phyloP scores from a whole-genome alignment of 1,140 invertebrate species.

The Philotrypesis tridentata region DNA sequence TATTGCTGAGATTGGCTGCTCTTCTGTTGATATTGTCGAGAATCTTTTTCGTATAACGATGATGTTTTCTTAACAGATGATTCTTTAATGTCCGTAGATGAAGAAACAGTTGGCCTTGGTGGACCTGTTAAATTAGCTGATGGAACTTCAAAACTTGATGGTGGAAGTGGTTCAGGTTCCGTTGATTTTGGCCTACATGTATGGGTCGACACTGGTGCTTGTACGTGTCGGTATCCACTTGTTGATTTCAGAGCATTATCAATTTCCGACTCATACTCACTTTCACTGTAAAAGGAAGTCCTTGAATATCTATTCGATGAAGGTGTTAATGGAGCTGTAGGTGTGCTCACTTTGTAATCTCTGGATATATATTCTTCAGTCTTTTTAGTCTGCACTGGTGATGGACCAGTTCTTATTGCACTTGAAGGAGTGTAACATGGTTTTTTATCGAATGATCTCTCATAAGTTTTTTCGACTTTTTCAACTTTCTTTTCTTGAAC shows the following conservation, averaged over 20 bases:
- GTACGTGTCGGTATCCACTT: constrained; percentile 72
- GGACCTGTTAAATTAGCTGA: constrained; percentile 72
- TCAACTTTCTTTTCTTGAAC: constrained; percentile 75
- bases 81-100: constrained; percentile 52
- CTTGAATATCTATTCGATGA: constrained; percentile 77
- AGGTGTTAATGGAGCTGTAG: constrained; percentile 65
- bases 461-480: constrained; percentile 75
- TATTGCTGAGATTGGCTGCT: constrained; percentile 56
- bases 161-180: constrained; percentile 76
- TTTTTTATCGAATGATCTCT: constrained; percentile 74
- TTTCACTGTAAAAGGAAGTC: constrained; percentile 75
- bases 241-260: constrained; percentile 69
- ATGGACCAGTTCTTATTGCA: constrained; percentile 73
- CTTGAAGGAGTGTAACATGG: constrained; percentile 74
- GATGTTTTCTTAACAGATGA: constrained; percentile 59
- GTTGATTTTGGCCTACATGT: constrained; percentile 73
- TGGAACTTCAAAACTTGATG: constrained; percentile 76
- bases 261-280: constrained; percentile 84
- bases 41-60: constrained; percentile 61
- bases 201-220: constrained; percentile 70
- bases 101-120: constrained; percentile 70
- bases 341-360: constrained; percentile 68
- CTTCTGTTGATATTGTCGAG: constrained; percentile 63
- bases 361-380: constrained; percentile 64
- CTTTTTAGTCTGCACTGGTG: constrained; percentile 64